phyloP scores from a whole-genome alignment of 2,797 vertebrate genomes.

The Cuculus canorus region DNA sequence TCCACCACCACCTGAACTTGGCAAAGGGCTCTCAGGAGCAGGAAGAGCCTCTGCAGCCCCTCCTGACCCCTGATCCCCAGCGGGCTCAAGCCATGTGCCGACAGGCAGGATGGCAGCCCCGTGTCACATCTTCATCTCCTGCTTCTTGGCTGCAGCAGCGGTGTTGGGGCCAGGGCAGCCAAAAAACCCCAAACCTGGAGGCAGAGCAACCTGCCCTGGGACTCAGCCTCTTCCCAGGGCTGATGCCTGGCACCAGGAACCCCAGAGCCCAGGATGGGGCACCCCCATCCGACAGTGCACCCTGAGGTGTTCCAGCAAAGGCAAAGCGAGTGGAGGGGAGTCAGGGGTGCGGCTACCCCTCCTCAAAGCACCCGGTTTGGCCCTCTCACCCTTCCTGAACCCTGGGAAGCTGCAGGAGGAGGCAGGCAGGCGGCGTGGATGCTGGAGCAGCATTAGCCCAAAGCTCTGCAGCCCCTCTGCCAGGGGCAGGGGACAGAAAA shows the following conservation, averaged over 20 bases:
- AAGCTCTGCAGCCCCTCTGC: not conserved
- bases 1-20: not conserved
- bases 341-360: not conserved
- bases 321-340: too few species aligned
- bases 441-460: not conserved
- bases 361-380: not conserved
- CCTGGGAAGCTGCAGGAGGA: fast-evolving
- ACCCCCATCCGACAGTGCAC: fast-evolving
- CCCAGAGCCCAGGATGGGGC: not conserved
- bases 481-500: not conserved
- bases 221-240: fast-evolving
- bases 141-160: not conserved
- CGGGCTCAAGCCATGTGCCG: fast-evolving
- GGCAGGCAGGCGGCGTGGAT: fast-evolving
- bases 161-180: not conserved
- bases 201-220: not conserved
- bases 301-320: not conserved
- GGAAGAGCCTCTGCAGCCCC: not conserved
- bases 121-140: not conserved
- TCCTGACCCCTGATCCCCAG: not conserved
- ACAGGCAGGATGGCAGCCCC: not conserved
- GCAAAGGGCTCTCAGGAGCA: not conserved
- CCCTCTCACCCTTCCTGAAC: not conserved
- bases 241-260: not conserved
- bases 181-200: not conserved